These are phyloP conservation scores for Drosophila nr. fundita DNA, from an alignment of 2,888 invertebrate species.

Conservation along the genomic window DNA sequence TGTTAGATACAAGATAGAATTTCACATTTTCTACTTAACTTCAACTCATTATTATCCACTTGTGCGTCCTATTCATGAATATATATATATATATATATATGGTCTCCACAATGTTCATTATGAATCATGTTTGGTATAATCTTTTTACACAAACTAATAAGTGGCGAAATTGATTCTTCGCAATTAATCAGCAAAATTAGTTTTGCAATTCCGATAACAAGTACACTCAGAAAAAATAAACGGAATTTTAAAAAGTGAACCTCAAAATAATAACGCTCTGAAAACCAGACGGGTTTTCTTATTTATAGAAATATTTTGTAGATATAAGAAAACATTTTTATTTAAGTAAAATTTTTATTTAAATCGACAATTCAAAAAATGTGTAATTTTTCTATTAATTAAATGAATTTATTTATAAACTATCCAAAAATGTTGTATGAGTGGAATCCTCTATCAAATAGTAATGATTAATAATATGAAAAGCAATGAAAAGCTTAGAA, in stretches of 20 bases:
- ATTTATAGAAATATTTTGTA: not conserved
- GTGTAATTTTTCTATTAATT: not conserved
- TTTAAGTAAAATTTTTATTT: not conserved
- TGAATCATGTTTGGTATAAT: not conserved
- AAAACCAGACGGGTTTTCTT: not conserved
- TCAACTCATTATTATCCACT: not conserved
- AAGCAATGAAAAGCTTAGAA: not conserved
- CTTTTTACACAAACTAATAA: not conserved
- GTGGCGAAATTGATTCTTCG: not conserved
- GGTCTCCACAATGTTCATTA: too few relatives aligned
- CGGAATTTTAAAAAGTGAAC: fast-evolving
- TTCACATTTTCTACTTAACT: not conserved
- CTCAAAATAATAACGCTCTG: not conserved
- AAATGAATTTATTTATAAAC: not conserved
- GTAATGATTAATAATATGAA: not conserved
- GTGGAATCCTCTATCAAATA: not conserved
- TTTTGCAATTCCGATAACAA: not conserved
- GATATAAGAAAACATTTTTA: not conserved
- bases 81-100: not conserved
- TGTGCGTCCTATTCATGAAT: not conserved
- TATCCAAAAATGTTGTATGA: not conserved
- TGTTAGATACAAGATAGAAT: not conserved
- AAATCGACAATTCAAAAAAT: not conserved
- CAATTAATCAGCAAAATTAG: not conserved
- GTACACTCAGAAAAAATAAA: not conserved